phyloP scores from a whole-genome alignment of 1,140 invertebrate species.

The Periplaneta americana region DNA sequence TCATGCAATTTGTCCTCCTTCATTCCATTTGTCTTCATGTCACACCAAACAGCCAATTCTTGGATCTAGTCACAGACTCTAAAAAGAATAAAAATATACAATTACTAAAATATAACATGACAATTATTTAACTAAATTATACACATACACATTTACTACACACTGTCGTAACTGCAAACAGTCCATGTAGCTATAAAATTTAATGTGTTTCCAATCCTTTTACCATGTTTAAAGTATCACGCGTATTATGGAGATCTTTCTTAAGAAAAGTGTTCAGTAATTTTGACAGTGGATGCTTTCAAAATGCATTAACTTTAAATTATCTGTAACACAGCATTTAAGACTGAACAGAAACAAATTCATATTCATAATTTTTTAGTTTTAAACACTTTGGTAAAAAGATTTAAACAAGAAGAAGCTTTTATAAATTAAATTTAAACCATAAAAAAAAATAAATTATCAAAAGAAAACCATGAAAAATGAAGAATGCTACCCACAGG shows the following conservation, averaged over 20 bases:
- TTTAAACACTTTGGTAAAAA: too few relatives aligned
- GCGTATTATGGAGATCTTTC: neutral
- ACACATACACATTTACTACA: neutral
- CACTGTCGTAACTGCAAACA: neutral
- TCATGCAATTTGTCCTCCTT: neutral
- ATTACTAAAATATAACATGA: neutral
- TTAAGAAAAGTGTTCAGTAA: too few relatives aligned
- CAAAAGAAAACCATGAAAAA: too few relatives aligned
- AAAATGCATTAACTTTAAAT: too few relatives aligned
- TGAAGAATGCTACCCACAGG: too few relatives aligned
- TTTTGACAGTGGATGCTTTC: too few relatives aligned
- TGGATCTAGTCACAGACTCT: neutral
- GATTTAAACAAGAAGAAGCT: too few relatives aligned
- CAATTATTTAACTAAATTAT: neutral
- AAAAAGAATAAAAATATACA: neutral
- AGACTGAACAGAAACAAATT: too few relatives aligned
- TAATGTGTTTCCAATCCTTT: neutral
- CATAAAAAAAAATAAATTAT: too few relatives aligned
- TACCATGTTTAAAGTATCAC: neutral
- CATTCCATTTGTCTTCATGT: neutral
- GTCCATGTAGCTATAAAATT: neutral
- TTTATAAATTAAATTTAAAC: too few relatives aligned
- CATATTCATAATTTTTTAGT: too few relatives aligned
- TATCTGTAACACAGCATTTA: too few relatives aligned
- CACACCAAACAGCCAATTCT: neutral